Conservation (phyloP, 2,113 vertebrate species). For the Gorsachius goisagi region DNA sequence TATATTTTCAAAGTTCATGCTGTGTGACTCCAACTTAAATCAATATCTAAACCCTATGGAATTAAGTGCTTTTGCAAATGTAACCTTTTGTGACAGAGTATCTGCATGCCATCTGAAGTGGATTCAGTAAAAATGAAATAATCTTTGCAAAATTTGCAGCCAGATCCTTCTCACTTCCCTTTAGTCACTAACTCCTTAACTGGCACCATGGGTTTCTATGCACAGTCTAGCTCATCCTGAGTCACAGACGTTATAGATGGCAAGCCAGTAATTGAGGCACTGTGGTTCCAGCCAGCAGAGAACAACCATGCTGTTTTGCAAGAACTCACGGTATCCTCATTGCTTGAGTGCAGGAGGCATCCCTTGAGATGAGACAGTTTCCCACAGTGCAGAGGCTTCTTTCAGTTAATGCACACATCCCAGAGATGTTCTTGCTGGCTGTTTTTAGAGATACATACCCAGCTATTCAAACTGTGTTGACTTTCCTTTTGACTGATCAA, state of each 20-base stretch:
- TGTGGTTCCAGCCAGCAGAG: neutral
- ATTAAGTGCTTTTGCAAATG: slow-evolving; percentile 1
- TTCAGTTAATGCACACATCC: neutral
- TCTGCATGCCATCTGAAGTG: accelerated
- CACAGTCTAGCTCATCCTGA: neutral
- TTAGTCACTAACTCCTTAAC: neutral
- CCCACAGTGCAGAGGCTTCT: neutral
- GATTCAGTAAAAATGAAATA: neutral
- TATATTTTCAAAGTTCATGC: slow-evolving; percentile 5
- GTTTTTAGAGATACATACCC: neutral
- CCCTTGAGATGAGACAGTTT: neutral
- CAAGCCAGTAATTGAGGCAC: neutral
- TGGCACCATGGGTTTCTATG: neutral
- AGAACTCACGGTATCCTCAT: neutral
- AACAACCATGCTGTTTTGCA: neutral
- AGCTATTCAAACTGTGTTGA: neutral
- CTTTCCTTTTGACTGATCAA: neutral
- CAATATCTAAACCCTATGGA: slow-evolving; percentile 1
- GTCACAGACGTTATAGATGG: neutral
- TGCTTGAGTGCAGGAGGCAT: neutral
- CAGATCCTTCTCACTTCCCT: neutral
- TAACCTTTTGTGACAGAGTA: neutral
- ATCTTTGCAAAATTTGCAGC: neutral
- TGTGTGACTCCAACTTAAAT: neutral
- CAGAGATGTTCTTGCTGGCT: neutral